Conservation (phyloP, 2,113 vertebrate genomes). For the Seriola quinqueradiata region DNA sequence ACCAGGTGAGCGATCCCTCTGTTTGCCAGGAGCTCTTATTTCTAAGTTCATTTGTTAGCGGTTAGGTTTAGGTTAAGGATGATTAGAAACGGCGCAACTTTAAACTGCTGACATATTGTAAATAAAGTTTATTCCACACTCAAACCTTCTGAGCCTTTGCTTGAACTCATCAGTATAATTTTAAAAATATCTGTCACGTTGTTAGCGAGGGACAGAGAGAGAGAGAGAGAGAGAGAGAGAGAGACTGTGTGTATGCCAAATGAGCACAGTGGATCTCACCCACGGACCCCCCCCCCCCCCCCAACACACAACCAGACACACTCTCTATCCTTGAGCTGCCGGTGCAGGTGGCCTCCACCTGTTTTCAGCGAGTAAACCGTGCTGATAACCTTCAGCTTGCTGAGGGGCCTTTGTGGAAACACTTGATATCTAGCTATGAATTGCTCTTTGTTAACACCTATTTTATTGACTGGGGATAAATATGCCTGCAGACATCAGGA, state of each 20-base stretch:
- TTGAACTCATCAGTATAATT: no score
- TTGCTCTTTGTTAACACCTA: conserved; percentile 19
- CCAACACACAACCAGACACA: neutral
- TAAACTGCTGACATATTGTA: no score
- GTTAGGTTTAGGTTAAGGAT: no score
- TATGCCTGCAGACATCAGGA: neutral
- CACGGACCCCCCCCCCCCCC: no score
- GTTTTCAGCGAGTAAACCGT: conserved; percentile 75
- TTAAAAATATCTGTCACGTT: neutral
- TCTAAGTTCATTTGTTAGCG: no score
- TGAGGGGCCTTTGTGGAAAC: conserved; percentile 68
- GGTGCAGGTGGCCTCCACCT: conserved; percentile 52
- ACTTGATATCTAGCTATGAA: conserved; percentile 14
- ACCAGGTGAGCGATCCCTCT: no score
- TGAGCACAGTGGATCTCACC: no score
- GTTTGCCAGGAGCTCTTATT: no score
- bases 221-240: neutral
- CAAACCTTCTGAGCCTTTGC: no score
- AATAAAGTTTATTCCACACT: no score
- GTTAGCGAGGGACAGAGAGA: no score
- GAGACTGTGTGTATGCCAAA: neutral
- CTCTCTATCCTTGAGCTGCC: neutral
- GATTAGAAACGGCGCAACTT: no score
- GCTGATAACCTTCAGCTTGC: conserved; percentile 71
- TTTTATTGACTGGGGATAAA: neutral